Percentiles rank a stretch among this genome's conserved stretches.
These are phyloP conservation scores for Diploptera punctata DNA, from an alignment of 2,888 invertebrate genomes.

Conservation along the genomic window DNA sequence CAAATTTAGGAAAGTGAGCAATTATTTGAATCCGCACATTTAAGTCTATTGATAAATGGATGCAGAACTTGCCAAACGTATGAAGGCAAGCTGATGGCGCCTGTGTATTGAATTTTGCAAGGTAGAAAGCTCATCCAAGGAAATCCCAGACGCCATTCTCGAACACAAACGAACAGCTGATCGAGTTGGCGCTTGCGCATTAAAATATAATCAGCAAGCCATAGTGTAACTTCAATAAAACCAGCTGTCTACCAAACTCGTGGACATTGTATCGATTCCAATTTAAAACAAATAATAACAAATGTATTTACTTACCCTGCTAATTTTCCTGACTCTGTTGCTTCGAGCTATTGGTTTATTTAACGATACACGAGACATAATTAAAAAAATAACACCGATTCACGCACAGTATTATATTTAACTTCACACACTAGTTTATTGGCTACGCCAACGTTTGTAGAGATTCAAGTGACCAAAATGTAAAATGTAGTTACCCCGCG, in stretches of 20 bases:
- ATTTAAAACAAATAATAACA: background rate
- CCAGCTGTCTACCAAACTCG: background rate
- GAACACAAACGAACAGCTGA: conserved; percentile 29
- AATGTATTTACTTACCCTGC: conserved; percentile 41
- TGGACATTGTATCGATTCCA: background rate
- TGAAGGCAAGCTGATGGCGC: too few relatives aligned
- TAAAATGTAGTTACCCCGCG: too few relatives aligned
- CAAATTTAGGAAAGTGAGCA: too few relatives aligned
- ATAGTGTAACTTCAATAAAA: background rate
- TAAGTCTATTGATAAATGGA: too few relatives aligned
- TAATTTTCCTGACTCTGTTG: conserved; percentile 40
- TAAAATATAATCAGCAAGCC: background rate
- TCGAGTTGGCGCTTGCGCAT: conserved; percentile 15
- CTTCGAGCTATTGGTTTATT: conserved; percentile 51
- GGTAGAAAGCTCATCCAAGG: too few relatives aligned
- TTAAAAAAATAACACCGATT: too few relatives aligned
- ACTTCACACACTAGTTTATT: too few relatives aligned
- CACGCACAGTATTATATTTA: too few relatives aligned
- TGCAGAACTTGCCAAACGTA: too few relatives aligned
- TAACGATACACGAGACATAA: conserved; percentile 55
- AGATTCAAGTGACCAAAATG: background rate
- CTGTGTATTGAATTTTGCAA: background rate
- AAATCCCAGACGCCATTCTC: background rate
- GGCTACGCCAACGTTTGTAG: too few relatives aligned
- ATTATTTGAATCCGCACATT: too few relatives aligned